Conservation (phyloP, 2,113 vertebrate genomes). For the Nothobranchius furzeri region DNA sequence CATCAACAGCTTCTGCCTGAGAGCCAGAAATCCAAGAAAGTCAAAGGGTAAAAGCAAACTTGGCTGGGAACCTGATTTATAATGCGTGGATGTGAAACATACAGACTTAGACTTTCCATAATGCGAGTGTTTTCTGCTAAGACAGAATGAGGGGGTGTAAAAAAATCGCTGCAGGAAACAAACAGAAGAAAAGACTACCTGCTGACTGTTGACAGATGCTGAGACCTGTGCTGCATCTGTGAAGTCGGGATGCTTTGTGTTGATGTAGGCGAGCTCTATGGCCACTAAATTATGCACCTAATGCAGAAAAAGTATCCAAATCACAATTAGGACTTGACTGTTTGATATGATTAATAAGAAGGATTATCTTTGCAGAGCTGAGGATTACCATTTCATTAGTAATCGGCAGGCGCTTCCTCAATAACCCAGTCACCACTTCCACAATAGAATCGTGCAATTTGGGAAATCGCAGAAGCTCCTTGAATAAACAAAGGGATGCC, state of each 20-base stretch:
- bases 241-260: constrained; percentile 86
- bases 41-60: constrained; percentile 39
- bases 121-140: constrained; percentile 13
- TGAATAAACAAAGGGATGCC: constrained; percentile 22
- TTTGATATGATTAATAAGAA: constrained; percentile 18
- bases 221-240: constrained; percentile 82
- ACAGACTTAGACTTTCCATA: constrained; percentile 17
- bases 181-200: constrained; percentile 65
- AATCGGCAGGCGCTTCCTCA: constrained; percentile 83
- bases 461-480: constrained; percentile 85
- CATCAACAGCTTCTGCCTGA: constrained; percentile 76
- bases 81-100: constrained; percentile 9
- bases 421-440: constrained; percentile 83
- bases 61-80: background rate
- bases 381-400: constrained; percentile 84
- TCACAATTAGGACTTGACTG: background rate
- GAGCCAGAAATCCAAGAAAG: constrained; percentile 17
- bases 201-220: constrained; percentile 82
- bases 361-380: constrained; percentile 12
- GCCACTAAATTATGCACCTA: constrained; percentile 84
- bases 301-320: background rate
- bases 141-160: constrained; percentile 20
- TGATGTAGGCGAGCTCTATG: constrained; percentile 85
- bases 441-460: constrained; percentile 85
- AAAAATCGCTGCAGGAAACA: constrained; percentile 22